Conservation (phyloP, 2,113 vertebrate genomes). For the Etia nguti region DNA sequence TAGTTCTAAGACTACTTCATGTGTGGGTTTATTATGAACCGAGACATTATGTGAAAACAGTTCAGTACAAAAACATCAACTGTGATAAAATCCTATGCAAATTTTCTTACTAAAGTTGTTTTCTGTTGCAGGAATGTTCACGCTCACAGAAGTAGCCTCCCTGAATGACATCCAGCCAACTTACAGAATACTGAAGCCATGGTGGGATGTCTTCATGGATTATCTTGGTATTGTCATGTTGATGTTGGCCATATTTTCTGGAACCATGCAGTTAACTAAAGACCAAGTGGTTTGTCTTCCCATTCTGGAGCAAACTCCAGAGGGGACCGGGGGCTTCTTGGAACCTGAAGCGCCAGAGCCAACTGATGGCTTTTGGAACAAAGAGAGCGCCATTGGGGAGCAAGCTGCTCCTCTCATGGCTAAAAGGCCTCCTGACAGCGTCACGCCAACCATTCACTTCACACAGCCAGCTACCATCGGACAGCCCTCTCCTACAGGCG, state of each 20-base stretch:
- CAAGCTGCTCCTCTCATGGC: conserved; percentile 69
- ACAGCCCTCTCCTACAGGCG: conserved; percentile 76
- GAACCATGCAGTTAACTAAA: conserved; percentile 98
- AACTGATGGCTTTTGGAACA: conserved; percentile 49
- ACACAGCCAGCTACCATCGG: conserved; percentile 63
- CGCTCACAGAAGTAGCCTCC: conserved; percentile 98
- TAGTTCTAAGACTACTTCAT: neutral
- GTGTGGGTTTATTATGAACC: neutral
- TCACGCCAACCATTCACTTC: conserved; percentile 66
- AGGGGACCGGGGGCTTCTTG: conserved; percentile 42
- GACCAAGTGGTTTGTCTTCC: conserved; percentile 98
- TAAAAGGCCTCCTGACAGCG: conserved; percentile 69
- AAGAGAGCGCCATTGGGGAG: conserved; percentile 65
- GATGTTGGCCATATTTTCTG: conserved; percentile 98
- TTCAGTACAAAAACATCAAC: neutral
- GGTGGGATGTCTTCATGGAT: conserved; percentile 99
- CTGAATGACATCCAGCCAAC: conserved; percentile 98
- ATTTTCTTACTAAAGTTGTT: neutral
- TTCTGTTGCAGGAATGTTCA: conserved; percentile 93
- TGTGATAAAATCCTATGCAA: neutral
- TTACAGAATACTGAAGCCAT: conserved; percentile 98
- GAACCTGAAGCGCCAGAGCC: conserved; percentile 33
- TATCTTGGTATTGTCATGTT: conserved; percentile 96
- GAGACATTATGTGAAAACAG: neutral
- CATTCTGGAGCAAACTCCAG: conserved; percentile 75